These are phyloP conservation scores for Deroplatys truncata DNA, from an alignment of 2,888 invertebrate species.

Conservation along the genomic window DNA sequence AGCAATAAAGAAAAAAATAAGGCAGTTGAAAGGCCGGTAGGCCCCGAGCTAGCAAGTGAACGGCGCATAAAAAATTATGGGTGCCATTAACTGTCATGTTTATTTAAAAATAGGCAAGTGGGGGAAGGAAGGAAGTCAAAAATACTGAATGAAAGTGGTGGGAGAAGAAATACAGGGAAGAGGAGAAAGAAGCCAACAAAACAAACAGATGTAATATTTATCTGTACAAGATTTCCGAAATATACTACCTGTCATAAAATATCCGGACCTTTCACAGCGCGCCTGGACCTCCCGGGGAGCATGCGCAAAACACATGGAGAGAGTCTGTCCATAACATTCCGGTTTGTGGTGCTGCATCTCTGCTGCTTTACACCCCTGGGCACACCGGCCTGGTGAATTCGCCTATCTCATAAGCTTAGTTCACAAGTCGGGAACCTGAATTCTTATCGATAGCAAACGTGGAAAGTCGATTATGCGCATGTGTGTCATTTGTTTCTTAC, in stretches of 20 bases:
- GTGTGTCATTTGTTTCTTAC: too few relatives aligned
- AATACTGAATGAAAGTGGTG: background rate
- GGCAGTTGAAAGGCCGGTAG: background rate
- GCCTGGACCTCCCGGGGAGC: background rate
- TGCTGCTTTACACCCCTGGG: background rate
- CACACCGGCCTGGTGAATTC: background rate
- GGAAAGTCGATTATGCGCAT: too few relatives aligned
- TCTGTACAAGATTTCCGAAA: background rate
- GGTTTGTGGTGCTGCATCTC: too few relatives aligned
- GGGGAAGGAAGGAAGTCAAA: background rate
- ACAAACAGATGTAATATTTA: background rate
- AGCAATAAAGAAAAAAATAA: background rate
- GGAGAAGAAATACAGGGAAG: background rate
- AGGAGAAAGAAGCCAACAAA: background rate
- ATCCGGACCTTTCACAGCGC: background rate
- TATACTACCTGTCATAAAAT: background rate
- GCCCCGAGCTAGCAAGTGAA: background rate
- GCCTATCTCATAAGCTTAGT: too few relatives aligned
- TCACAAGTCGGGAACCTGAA: too few relatives aligned
- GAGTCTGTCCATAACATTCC: background rate
- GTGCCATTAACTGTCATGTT: constrained; percentile 8
- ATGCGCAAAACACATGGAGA: background rate
- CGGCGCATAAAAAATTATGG: background rate
- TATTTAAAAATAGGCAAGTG: background rate
- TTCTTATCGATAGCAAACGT: too few relatives aligned